Evolutionary conservation across 2,797 vertebrate species (phyloP).

Genomic region (Xenentodon cancila): DNA sequence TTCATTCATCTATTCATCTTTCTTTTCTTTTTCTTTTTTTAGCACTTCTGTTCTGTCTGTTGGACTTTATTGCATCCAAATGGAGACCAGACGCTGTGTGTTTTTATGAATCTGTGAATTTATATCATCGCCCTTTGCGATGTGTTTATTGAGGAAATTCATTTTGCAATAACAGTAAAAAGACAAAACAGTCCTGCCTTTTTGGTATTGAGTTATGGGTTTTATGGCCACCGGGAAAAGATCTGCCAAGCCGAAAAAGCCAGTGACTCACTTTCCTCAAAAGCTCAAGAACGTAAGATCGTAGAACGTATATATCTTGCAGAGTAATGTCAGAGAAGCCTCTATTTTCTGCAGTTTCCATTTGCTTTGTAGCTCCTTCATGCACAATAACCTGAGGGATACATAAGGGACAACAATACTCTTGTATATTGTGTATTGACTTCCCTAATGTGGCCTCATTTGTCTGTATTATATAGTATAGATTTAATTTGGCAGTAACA

Average conservation of each 20-base stretch:
- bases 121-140: constrained; percentile 20
- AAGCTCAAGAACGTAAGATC: constrained; percentile 11
- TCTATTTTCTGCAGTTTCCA: constrained; percentile 12
- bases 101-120: constrained; percentile 39
- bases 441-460: too few species aligned
- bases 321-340: constrained; percentile 11
- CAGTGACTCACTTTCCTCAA: constrained; percentile 19
- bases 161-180: constrained; percentile 34
- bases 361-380: constrained; percentile 10
- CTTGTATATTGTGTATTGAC: neutral
- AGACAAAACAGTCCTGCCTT: constrained; percentile 6
- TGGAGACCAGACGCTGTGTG: constrained; percentile 6
- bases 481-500: too few species aligned
- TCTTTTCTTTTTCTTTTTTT: neutral
- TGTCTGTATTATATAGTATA: too few species aligned
- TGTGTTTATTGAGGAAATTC: constrained; percentile 32
- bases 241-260: constrained; percentile 18
- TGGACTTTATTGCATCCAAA: constrained; percentile 23
- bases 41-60: neutral
- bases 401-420: neutral
- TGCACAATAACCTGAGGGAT: constrained; percentile 9
- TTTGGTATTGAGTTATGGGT: constrained; percentile 8
- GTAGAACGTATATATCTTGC: constrained; percentile 15
- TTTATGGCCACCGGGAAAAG: constrained; percentile 8
- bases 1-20: neutral